phyloP scores from a whole-genome alignment of 1,140 invertebrate species.

The Neodiprion pinetum region DNA sequence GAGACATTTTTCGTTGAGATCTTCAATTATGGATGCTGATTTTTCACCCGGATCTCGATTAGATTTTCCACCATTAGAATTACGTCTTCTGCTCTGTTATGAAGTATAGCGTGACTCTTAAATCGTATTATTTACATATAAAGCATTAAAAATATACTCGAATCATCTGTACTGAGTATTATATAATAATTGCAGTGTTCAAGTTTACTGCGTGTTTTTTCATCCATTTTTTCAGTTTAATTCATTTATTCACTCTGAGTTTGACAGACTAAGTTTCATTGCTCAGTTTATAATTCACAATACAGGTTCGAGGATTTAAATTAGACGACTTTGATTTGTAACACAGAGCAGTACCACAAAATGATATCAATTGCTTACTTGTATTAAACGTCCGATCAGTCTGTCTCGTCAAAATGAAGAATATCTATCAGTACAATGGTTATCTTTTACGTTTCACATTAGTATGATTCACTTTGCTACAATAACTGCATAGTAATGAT shows the following conservation, averaged over 20 bases:
- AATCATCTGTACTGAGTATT: background rate
- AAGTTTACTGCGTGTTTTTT: background rate
- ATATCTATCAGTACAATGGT: too few relatives aligned
- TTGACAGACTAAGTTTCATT: background rate
- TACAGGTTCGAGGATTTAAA: background rate
- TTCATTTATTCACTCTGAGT: background rate
- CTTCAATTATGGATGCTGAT: too few relatives aligned
- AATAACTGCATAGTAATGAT: too few relatives aligned
- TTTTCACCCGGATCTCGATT: too few relatives aligned
- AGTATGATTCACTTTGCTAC: too few relatives aligned
- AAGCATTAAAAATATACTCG: slow-evolving; percentile 3
- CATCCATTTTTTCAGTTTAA: background rate
- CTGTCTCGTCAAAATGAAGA: too few relatives aligned
- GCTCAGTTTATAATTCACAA: background rate
- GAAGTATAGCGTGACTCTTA: background rate
- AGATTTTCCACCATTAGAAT: too few relatives aligned
- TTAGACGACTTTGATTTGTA: background rate
- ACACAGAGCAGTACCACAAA: background rate
- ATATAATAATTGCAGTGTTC: background rate
- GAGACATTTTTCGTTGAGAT: too few relatives aligned
- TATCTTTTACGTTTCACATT: too few relatives aligned
- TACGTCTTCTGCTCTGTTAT: background rate
- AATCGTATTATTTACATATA: background rate
- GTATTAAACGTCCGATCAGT: too few relatives aligned
- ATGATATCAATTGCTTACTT: background rate